These are phyloP conservation scores for Salvelinus namaycush DNA, from an alignment of 2,113 vertebrate genomes.

Conservation along the genomic window DNA sequence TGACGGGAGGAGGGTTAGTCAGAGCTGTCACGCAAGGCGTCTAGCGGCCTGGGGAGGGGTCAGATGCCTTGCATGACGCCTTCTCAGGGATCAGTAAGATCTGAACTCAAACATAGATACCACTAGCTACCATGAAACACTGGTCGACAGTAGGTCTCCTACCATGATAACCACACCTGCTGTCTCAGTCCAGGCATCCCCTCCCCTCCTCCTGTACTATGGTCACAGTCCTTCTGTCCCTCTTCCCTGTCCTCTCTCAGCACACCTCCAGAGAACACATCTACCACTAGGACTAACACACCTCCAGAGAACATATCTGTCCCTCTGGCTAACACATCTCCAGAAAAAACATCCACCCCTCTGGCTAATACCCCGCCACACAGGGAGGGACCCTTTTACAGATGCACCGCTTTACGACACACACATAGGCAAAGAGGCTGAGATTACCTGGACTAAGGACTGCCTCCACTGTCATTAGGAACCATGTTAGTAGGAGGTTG, in stretches of 20 bases:
- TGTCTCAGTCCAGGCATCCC: too few species aligned
- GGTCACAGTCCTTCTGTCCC: neutral
- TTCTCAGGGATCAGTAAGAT: neutral
- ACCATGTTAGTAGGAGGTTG: conserved; percentile 13
- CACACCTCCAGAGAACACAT: neutral
- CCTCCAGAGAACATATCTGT: conserved; percentile 33
- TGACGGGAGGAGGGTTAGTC: conserved; percentile 44
- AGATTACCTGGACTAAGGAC: conserved; percentile 56
- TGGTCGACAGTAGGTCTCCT: too few species aligned
- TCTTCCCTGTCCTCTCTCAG: conserved; percentile 13
- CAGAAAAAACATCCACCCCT: neutral
- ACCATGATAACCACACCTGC: too few species aligned
- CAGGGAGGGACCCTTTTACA: neutral
- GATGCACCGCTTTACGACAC: conserved; percentile 17
- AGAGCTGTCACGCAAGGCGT: conserved; percentile 44
- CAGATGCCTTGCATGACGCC: neutral
- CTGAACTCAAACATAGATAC: neutral
- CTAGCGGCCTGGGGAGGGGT: neutral
- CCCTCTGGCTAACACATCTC: conserved; percentile 10
- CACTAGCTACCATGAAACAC: too few species aligned
- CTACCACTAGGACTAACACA: neutral
- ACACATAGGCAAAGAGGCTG: conserved; percentile 43
- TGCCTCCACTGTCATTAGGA: conserved; percentile 49
- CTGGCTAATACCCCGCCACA: too few species aligned
- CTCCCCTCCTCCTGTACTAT: too few species aligned